Conservation (phyloP, 2,113 vertebrate species). For the Semicossyphus pulcher region DNA sequence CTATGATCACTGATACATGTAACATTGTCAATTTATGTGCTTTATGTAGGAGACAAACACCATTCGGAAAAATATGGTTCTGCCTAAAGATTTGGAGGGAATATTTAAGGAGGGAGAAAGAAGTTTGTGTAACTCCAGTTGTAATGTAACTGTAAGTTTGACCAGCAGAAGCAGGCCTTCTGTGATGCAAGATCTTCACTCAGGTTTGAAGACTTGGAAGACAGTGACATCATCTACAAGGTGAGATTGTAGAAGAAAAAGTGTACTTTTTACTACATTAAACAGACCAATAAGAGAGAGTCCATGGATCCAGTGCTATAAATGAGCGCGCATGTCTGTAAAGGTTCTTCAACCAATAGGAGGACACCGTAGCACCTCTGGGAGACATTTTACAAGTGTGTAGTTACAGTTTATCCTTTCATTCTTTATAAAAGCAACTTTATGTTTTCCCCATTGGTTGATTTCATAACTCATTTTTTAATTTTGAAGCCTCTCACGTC, state of each 20-base stretch:
- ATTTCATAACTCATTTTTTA: constrained; percentile 14
- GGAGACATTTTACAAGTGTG: background rate
- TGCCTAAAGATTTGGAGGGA: background rate
- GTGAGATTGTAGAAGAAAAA: background rate
- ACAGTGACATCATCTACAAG: background rate
- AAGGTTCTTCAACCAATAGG: too few species aligned
- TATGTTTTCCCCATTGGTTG: constrained; percentile 1
- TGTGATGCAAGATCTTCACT: background rate
- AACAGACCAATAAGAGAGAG: background rate
- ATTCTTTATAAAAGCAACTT: background rate
- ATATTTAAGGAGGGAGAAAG: background rate
- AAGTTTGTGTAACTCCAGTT: too few species aligned
- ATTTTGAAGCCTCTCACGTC: constrained; percentile 11
- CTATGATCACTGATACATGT: too few species aligned
- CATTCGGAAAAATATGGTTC: background rate
- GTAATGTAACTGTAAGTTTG: too few species aligned
- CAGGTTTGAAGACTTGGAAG: background rate
- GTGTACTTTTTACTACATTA: background rate
- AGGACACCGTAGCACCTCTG: background rate
- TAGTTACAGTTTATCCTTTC: background rate
- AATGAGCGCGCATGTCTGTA: too few species aligned
- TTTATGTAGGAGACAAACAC: too few species aligned
- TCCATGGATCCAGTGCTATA: too few species aligned
- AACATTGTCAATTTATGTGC: too few species aligned
- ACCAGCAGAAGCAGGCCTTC: background rate